Evolutionary conservation across 2,888 invertebrate species (phyloP).

Genomic region (Margaritifera margaritifera): DNA sequence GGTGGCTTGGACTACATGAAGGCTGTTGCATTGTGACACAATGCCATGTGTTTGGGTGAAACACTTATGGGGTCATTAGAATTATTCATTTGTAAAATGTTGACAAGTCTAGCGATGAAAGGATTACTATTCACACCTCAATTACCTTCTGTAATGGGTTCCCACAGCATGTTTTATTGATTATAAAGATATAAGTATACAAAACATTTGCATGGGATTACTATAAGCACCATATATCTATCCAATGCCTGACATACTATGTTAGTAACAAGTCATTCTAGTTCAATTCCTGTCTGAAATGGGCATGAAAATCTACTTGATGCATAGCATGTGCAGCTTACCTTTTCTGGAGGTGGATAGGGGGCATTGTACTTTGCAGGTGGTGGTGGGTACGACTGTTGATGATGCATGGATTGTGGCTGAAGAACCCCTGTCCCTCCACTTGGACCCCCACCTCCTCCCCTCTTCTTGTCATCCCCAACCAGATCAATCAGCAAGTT

Average conservation of each 20-base stretch:
- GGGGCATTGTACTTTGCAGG: constrained; percentile 10
- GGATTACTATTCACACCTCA: no score
- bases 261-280: neutral
- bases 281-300: neutral
- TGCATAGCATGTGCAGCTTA: neutral
- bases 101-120: no score
- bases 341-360: constrained; percentile 15
- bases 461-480: constrained; percentile 49
- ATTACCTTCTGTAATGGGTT: no score
- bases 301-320: no score
- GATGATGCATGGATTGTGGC: constrained; percentile 12
- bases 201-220: no score
- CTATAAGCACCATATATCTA: constrained; percentile 2
- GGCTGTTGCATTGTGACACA: no score
- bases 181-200: no score
- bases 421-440: constrained; percentile 38
- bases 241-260: constrained; percentile 12
- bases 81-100: no score
- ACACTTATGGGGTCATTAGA: no score
- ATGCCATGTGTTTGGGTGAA: no score
- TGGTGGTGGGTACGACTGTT: constrained; percentile 18
- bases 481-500: constrained; percentile 64
- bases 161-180: no score
- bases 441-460: constrained; percentile 45
- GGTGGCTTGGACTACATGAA: no score